Evolutionary conservation across 2,888 invertebrate genomes (phyloP).

Genomic region (Zaprionus lineosus): DNA sequence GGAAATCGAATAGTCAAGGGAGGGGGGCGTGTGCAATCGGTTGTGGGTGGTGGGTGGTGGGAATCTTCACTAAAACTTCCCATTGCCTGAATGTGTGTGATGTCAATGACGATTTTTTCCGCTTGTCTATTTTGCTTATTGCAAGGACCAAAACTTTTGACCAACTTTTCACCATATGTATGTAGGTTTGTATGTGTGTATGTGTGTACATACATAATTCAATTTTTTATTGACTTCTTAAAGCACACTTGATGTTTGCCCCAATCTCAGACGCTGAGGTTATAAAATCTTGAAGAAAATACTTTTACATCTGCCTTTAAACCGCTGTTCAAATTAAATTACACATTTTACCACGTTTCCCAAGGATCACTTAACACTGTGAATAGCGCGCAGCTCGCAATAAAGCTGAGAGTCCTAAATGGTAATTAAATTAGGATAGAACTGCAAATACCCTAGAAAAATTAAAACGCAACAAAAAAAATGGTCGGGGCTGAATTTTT

Average conservation of each 20-base stretch:
- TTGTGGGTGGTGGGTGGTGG: not conserved
- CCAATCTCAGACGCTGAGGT: conserved; percentile 41
- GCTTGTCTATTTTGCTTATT: conserved; percentile 66
- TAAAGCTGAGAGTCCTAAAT: conserved; percentile 26
- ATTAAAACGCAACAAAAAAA: not conserved
- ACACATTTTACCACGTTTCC: conserved; percentile 70
- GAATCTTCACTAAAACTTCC: conserved; percentile 27
- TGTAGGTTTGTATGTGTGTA: not conserved
- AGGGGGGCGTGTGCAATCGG: conserved; percentile 9
- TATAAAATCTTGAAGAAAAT: conserved; percentile 33
- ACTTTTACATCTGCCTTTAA: conserved; percentile 27
- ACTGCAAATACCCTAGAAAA: not conserved
- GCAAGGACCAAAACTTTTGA: conserved; percentile 28
- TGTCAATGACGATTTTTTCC: conserved; percentile 69
- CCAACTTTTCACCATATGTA: conserved; percentile 31
- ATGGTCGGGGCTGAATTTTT: not conserved
- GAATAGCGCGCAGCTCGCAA: conserved; percentile 32
- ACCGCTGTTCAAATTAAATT: conserved; percentile 58
- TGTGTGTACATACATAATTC: conserved; percentile 9
- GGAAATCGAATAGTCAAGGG: too few relatives aligned
- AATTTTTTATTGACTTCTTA: conserved; percentile 47
- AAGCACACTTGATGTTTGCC: conserved; percentile 35
- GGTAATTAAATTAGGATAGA: not conserved
- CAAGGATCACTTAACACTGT: conserved; percentile 57
- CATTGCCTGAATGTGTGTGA: conserved; percentile 30